Conservation (phyloP, 2,113 vertebrate species). For the Phylloscopus trochilus region DNA sequence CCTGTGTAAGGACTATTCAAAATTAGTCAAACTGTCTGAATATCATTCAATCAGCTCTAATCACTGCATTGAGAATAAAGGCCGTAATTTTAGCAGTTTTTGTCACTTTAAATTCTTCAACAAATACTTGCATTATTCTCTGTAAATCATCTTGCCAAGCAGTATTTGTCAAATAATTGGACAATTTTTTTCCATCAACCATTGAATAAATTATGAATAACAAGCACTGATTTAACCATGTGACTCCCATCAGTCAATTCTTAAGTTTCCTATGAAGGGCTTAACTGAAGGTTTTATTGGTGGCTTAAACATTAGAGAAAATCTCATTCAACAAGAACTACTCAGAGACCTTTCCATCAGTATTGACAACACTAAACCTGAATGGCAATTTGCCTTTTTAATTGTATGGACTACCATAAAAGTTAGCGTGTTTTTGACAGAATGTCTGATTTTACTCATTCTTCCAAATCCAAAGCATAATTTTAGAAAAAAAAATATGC, state of each 20-base stretch:
- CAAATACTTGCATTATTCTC: constrained; percentile 61
- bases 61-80: constrained; percentile 64
- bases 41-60: constrained; percentile 69
- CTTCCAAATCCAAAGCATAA: neutral
- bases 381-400: neutral
- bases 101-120: constrained; percentile 67
- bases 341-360: constrained; percentile 22
- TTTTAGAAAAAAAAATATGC: neutral
- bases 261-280: constrained; percentile 42
- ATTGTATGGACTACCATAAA: neutral
- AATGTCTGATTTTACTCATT: neutral
- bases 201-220: constrained; percentile 71
- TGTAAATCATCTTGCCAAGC: constrained; percentile 64
- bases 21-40: constrained; percentile 65
- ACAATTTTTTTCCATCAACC: constrained; percentile 66
- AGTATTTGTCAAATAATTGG: constrained; percentile 67
- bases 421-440: neutral
- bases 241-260: constrained; percentile 59
- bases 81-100: constrained; percentile 59
- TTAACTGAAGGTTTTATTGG: constrained; percentile 39
- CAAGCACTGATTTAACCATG: constrained; percentile 56
- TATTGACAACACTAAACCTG: neutral
- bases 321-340: constrained; percentile 38
- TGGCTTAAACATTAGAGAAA: constrained; percentile 31
- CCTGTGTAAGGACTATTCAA: constrained; percentile 63